Base-by-base conservation (phyloP, 2,888 invertebrate genomes). In the Himalopsyche kuldschensis region DNA sequence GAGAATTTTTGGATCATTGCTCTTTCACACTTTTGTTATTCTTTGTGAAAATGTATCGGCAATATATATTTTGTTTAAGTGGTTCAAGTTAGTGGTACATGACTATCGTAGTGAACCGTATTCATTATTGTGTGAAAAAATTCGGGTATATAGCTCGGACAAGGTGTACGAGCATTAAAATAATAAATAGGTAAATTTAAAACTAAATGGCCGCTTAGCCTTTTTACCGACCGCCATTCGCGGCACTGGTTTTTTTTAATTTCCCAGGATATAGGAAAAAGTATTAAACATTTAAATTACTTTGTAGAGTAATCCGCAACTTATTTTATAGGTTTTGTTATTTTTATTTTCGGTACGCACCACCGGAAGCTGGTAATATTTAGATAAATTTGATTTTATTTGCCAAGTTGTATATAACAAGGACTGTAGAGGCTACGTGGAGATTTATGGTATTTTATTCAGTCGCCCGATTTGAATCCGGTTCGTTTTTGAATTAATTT, bases 151-250 rank as follows among this genome's bases (percentile, higher is more conserved):
- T 30, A 69, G 69, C 30, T 69, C 69, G 69, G 69, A 69, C 69
- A 69, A 69, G 69, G 69, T 69, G 69, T 69, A 27, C 69, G 69
- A 69, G 69, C 69, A 69, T 69, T 69, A 69, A 69, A 69, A 69
- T 69, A 69, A 69, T 69, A 69, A 69, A 69, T 69, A 69, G 69
- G 69, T 69, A 69, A 69, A 69, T 69, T 69, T 69, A 69, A 69
- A 69, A 69, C 69, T 69, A 69, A 69, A 69, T 69, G 69, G 69
- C 30, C 69, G 69, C 69, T 69, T 69, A 69, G 69, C 69, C 69
- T 69, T 69, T 69, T 69, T 69, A 69, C 69, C 69, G 30, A 69
- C 69, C 69, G 69, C 69, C 69, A 69, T 30, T 69, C 27, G 30
- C 69, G 27, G 69, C 69, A 69, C 69, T 69, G 69, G 69, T 30